These are phyloP conservation scores for Rana temporaria DNA, from an alignment of 2,113 vertebrate species.

Conservation along the genomic window DNA sequence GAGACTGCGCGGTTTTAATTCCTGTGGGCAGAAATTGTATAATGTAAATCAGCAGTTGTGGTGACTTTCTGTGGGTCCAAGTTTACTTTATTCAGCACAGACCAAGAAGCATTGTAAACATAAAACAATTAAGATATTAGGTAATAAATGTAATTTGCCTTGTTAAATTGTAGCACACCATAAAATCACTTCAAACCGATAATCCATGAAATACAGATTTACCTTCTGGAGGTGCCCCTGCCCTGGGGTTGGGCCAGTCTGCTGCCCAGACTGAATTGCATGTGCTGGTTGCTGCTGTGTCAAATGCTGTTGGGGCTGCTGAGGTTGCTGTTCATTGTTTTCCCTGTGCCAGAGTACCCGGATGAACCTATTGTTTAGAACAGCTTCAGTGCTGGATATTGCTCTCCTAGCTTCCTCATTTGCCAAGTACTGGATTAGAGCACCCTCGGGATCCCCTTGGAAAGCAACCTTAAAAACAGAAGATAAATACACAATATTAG, in stretches of 20 bases:
- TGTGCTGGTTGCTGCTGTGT: conserved; percentile 77
- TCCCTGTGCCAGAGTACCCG: conserved; percentile 94
- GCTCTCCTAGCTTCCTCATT: conserved; percentile 93
- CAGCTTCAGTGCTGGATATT: conserved; percentile 91
- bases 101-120: too few relatives aligned
- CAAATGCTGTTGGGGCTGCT: conserved; percentile 65
- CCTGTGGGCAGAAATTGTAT: too few relatives aligned
- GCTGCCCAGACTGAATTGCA: conserved; percentile 66
- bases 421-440: conserved; percentile 90
- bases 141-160: too few relatives aligned
- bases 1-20: too few relatives aligned
- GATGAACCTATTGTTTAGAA: conserved; percentile 96
- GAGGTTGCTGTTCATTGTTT: conserved; percentile 69
- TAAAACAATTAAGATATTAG: too few relatives aligned
- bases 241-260: conserved; percentile 67
- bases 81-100: too few relatives aligned
- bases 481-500: neutral
- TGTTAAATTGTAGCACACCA: neutral
- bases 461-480: conserved; percentile 85
- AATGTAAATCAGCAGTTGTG: too few relatives aligned
- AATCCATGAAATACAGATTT: neutral
- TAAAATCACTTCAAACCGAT: neutral
- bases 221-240: conserved; percentile 79
- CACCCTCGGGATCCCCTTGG: conserved; percentile 90
- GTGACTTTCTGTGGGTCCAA: too few relatives aligned